Conservation (phyloP, 1,140 invertebrate genomes). For the Drosophila subobscura region DNA sequence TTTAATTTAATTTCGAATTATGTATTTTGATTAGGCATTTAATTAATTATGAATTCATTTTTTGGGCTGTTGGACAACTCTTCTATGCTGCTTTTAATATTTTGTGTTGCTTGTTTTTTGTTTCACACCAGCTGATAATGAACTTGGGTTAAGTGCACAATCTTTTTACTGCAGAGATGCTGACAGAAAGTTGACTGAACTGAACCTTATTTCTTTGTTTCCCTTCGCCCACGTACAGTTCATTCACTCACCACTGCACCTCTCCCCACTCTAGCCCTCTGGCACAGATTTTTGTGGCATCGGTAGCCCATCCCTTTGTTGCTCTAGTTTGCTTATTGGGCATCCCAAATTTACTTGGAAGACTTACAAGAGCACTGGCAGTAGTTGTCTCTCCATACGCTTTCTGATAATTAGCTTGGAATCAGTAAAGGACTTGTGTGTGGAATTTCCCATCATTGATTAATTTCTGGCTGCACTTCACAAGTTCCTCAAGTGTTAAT, state of each 20-base stretch:
- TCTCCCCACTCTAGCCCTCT: neutral
- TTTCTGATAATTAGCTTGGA: conserved; percentile 23
- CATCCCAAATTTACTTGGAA: conserved; percentile 48
- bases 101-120: conserved; percentile 4
- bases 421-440: neutral
- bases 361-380: conserved; percentile 53
- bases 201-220: conserved; percentile 16
- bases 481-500: no score
- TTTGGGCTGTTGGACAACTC: no score
- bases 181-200: conserved; percentile 31
- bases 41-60: no score
- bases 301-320: neutral
- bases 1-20: conserved; percentile 46
- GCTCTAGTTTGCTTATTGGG: conserved; percentile 30
- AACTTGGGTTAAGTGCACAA: conserved; percentile 26
- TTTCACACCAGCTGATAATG: conserved; percentile 20
- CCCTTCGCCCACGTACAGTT: neutral
- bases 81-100: no score
- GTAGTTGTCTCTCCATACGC: conserved; percentile 8
- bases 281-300: no score
- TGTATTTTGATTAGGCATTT: neutral
- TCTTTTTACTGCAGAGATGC: conserved; percentile 12
- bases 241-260: conserved; percentile 11
- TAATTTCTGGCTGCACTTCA: no score
- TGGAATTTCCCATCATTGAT: no score